Percentiles rank a stretch among this genome's conserved stretches.
phyloP scores from a whole-genome alignment of 37 sponge, comb jelly and placozoan genomes.

The Ephydatia muelleri region DNA sequence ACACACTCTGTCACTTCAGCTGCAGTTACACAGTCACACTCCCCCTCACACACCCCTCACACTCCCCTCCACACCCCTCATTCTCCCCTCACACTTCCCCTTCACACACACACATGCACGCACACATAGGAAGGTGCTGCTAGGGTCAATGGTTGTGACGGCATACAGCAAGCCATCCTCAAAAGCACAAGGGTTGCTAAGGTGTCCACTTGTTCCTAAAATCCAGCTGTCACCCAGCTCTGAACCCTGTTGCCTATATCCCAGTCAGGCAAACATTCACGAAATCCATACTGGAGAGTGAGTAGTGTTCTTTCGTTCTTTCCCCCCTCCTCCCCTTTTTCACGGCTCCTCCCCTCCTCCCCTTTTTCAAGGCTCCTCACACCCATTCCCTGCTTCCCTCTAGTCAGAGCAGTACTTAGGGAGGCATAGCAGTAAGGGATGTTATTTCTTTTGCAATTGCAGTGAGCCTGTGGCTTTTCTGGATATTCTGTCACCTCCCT shows the following conservation, averaged over 20 bases:
- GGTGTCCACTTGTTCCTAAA: not conserved
- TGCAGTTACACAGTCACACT: not conserved
- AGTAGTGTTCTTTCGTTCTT: too few species aligned
- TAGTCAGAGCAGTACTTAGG: not conserved
- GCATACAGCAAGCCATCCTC: conserved; percentile 34
- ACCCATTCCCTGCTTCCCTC: too few species aligned
- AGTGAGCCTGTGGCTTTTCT: conserved; percentile 77
- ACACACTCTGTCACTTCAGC: not conserved
- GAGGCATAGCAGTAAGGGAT: too few species aligned
- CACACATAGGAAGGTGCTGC: conserved; percentile 62
- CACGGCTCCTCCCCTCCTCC: too few species aligned
- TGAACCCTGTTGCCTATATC: conserved; percentile 45
- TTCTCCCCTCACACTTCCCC: not conserved
- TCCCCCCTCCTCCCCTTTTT: too few species aligned
- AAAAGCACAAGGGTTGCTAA: not conserved
- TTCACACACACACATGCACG: not conserved
- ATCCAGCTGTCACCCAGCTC: conserved; percentile 25
- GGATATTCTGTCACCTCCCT: conserved; percentile 78
- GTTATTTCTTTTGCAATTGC: not conserved
- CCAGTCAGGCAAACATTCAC: conserved; percentile 57
- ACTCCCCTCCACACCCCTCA: not conserved
- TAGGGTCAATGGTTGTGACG: conserved; percentile 55
- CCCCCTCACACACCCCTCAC: not conserved
- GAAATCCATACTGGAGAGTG: conserved; percentile 46
- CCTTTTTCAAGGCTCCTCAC: not conserved